A percentile compares a stretch with the other conserved stretches of the same genome.
Conservation (phyloP, 2,113 vertebrate species). For the Fregata magnificens region DNA sequence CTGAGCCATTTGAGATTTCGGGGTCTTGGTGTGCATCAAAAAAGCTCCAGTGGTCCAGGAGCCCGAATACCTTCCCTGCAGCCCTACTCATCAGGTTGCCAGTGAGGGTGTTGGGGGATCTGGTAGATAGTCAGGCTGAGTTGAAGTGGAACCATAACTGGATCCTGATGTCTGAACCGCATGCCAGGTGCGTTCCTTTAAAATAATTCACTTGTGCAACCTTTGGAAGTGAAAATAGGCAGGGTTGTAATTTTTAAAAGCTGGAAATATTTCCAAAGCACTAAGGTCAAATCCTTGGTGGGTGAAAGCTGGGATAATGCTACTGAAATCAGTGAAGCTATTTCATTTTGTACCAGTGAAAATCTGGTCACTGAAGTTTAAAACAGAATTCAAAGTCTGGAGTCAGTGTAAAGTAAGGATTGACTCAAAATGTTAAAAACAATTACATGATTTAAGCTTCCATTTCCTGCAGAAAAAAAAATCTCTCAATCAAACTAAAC, state of each 20-base stretch:
- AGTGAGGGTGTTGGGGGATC: background rate
- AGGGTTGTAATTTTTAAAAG: background rate
- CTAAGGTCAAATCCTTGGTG: background rate
- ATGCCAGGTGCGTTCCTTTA: accelerated
- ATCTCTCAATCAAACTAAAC: background rate
- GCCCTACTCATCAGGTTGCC: background rate
- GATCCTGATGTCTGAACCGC: background rate
- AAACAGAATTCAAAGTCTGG: background rate
- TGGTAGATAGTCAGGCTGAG: background rate
- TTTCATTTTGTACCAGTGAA: background rate
- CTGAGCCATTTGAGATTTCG: background rate
- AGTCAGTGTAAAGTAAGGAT: background rate
- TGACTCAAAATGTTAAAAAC: background rate
- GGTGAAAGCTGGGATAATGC: background rate
- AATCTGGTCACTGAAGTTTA: background rate
- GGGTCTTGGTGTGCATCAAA: background rate
- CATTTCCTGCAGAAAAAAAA: background rate
- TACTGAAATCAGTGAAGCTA: background rate
- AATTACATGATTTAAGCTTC: background rate
- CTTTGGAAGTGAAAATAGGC: background rate
- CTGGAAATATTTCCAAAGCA: background rate
- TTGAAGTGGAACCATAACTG: background rate
- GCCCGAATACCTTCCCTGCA: background rate
- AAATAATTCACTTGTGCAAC: background rate
- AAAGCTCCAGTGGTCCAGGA: background rate